Percentiles rank a stretch among this genome's conserved stretches.
phyloP scores from a whole-genome alignment of 2,797 vertebrate species.

The Tragopan temminckii region DNA sequence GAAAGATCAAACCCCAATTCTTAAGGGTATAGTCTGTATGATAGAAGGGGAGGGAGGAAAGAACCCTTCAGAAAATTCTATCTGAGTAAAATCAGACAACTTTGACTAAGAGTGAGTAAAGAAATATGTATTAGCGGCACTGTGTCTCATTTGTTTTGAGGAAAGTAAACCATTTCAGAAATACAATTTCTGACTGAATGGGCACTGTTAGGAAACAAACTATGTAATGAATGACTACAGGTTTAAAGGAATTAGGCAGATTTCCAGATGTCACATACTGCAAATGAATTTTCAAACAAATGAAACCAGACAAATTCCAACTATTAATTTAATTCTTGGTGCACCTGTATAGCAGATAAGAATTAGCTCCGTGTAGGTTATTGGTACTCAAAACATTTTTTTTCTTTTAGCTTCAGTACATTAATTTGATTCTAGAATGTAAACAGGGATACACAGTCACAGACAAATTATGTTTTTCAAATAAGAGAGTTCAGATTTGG shows the following conservation, averaged over 20 bases:
- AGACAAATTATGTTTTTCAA: background rate
- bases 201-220: background rate
- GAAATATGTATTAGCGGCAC: background rate
- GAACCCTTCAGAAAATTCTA: background rate
- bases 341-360: background rate
- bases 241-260: background rate
- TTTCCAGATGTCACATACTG: background rate
- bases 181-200: constrained; percentile 8
- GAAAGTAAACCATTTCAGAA: background rate
- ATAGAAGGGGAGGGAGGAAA: background rate
- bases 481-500: background rate
- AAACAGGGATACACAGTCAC: background rate
- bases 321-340: constrained; percentile 7
- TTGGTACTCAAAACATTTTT: background rate
- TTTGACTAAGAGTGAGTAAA: background rate
- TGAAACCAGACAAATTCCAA: background rate
- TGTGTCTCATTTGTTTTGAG: background rate
- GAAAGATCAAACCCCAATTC: background rate
- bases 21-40: background rate
- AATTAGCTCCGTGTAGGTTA: background rate
- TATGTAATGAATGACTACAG: background rate
- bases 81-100: background rate
- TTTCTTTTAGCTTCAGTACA: background rate
- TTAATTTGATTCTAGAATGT: background rate
- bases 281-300: constrained; percentile 45